phyloP scores from a whole-genome alignment of 1,140 invertebrate genomes.

The Lasaia peninsularis region DNA sequence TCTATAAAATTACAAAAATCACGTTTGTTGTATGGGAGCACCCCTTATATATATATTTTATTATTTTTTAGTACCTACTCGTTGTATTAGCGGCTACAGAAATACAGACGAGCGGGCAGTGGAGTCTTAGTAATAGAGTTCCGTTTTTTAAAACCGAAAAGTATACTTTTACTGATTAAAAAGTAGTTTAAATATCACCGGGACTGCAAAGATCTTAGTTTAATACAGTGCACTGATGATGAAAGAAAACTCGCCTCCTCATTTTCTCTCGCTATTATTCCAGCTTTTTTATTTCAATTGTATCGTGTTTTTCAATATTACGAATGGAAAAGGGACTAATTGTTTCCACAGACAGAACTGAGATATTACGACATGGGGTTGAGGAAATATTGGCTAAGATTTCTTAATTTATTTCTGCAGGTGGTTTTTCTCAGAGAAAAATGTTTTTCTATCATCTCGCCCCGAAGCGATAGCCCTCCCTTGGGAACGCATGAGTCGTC shows the following conservation, averaged over 20 bases:
- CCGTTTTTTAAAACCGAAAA: no score
- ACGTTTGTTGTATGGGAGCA: no score
- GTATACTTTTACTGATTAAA: no score
- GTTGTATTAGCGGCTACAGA: no score
- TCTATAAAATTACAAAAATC: no score
- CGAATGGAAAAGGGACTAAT: constrained; percentile 32
- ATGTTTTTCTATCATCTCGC: constrained; percentile 61
- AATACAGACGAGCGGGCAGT: no score
- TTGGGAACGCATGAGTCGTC: constrained; percentile 55
- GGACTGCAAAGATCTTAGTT: no score
- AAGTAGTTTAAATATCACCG: no score
- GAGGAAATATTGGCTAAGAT: constrained; percentile 38
- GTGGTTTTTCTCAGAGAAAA: constrained; percentile 60
- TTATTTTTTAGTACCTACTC: no score
- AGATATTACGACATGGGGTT: constrained; percentile 20
- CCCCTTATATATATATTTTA: no score
- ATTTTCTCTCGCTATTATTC: constrained; percentile 6
- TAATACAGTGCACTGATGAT: neutral
- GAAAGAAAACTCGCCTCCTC: neutral
- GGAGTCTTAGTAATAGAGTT: no score
- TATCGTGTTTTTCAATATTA: constrained; percentile 33
- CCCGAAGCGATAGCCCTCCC: constrained; percentile 44
- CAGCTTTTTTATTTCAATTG: constrained; percentile 1
- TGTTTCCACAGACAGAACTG: constrained; percentile 35
- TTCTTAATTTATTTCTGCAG: constrained; percentile 51